Percentiles rank a stretch among this genome's conserved stretches.
These are phyloP conservation scores for Pyrochroa serraticornis DNA, from an alignment of 2,888 invertebrate species.

Conservation along the genomic window DNA sequence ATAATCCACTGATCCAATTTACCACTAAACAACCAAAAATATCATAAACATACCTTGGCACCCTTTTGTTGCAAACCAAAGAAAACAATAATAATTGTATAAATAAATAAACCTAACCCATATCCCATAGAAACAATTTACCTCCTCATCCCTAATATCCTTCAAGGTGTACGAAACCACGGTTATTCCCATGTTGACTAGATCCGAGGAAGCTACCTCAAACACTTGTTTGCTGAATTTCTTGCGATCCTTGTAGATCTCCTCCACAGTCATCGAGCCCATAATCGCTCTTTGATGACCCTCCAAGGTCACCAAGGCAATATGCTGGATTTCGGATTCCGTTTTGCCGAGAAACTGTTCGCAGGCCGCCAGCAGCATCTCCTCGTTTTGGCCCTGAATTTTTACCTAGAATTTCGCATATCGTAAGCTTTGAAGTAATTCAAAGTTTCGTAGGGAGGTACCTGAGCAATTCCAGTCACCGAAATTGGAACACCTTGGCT, in stretches of 20 bases:
- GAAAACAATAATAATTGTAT: slow-evolving; percentile 37
- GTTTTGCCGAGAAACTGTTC: slow-evolving; percentile 92
- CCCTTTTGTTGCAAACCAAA: slow-evolving; percentile 61
- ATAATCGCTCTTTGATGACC: slow-evolving; percentile 93
- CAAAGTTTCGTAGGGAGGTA: slow-evolving; percentile 51
- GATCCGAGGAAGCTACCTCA: slow-evolving; percentile 92
- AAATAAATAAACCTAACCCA: slow-evolving; percentile 24
- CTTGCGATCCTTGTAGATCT: slow-evolving; percentile 94
- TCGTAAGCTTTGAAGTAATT: not conserved
- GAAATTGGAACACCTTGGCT: slow-evolving; percentile 96
- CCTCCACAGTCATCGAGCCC: slow-evolving; percentile 97
- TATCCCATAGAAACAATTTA: slow-evolving; percentile 53
- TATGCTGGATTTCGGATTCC: slow-evolving; percentile 87
- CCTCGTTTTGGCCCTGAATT: slow-evolving; percentile 87
- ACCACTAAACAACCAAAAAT: slow-evolving; percentile 20
- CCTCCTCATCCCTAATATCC: slow-evolving; percentile 94
- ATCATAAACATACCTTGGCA: slow-evolving; percentile 66
- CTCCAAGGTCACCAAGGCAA: slow-evolving; percentile 89
- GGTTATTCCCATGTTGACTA: slow-evolving; percentile 96
- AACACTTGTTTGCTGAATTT: slow-evolving; percentile 95
- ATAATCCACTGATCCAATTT: slow-evolving; percentile 21
- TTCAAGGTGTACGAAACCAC: slow-evolving; percentile 94
- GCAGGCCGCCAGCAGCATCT: slow-evolving; percentile 89
- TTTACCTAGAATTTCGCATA: slow-evolving; percentile 67
- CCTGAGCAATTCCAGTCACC: slow-evolving; percentile 97